phyloP scores from a whole-genome alignment of 2,113 vertebrate species.

The Phycodurus eques region DNA sequence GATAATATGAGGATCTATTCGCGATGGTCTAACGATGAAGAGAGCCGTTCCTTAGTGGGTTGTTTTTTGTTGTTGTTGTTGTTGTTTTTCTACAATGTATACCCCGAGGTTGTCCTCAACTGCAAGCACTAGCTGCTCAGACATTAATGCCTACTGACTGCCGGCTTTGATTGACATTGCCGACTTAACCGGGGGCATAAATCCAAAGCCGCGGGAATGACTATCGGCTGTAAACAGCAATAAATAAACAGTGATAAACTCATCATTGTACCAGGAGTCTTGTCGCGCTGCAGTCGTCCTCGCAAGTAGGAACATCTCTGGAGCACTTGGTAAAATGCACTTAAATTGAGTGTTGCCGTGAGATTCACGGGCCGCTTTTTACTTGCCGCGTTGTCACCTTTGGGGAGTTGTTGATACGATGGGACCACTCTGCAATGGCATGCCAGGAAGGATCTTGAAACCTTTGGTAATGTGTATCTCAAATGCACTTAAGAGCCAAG shows the following conservation, averaged over 20 bases:
- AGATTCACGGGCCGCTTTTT: constrained; percentile 23
- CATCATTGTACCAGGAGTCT: constrained; percentile 22
- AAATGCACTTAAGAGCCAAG: constrained; percentile 37
- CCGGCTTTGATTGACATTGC: constrained; percentile 59
- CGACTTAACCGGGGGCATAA: constrained; percentile 44
- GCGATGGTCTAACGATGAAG: neutral
- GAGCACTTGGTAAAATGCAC: constrained; percentile 13
- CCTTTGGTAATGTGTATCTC: constrained; percentile 52
- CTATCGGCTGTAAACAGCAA: constrained; percentile 54
- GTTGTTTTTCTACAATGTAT: neutral
- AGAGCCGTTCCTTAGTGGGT: neutral
- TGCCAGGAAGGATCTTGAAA: constrained; percentile 46
- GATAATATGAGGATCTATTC: neutral
- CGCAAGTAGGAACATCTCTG: constrained; percentile 37
- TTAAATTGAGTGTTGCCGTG: constrained; percentile 15
- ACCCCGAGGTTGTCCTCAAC: neutral
- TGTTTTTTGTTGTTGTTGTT: neutral
- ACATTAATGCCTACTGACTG: constrained; percentile 35
- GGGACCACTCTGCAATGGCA: constrained; percentile 32
- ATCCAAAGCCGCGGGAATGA: constrained; percentile 51
- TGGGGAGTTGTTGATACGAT: constrained; percentile 51
- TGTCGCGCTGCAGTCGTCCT: constrained; percentile 31
- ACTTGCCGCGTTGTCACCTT: constrained; percentile 23
- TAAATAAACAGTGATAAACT: constrained; percentile 57
- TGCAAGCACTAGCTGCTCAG: constrained; percentile 1